Evolutionary conservation across 2,113 vertebrate genomes (phyloP).

Genomic region (Hiodon tergisus): DNA sequence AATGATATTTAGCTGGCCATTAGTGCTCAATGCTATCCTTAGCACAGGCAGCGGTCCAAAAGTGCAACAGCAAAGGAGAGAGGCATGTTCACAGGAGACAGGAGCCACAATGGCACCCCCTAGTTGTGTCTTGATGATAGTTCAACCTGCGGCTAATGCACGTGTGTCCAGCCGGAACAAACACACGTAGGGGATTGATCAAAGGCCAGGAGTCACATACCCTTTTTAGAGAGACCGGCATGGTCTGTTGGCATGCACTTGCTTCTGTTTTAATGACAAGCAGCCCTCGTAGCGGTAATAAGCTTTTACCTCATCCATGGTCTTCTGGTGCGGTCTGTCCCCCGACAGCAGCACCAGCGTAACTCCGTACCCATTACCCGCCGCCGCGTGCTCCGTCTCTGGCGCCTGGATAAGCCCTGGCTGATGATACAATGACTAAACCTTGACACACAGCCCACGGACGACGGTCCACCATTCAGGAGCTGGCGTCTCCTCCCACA

Average conservation of each 20-base stretch:
- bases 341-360: background rate
- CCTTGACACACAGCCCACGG: conserved; percentile 8
- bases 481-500: background rate
- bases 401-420: too few relatives aligned
- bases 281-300: too few relatives aligned
- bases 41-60: background rate
- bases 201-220: too few relatives aligned
- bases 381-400: too few relatives aligned
- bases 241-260: too few relatives aligned
- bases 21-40: conserved; percentile 8
- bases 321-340: too few relatives aligned
- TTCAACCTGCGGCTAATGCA: background rate
- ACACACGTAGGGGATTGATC: too few relatives aligned
- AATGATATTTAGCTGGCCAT: conserved; percentile 10
- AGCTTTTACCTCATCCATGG: too few relatives aligned
- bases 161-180: too few relatives aligned
- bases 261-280: too few relatives aligned
- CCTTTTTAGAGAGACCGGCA: too few relatives aligned
- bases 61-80: background rate
- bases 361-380: background rate
- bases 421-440: background rate
- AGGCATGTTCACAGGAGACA: background rate
- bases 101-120: conserved; percentile 7
- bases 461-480: background rate
- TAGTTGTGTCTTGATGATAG: background rate